Conservation (phyloP, 37 sponge, comb jelly and placozoan species). For the Mnemiopsis leidyi region DNA sequence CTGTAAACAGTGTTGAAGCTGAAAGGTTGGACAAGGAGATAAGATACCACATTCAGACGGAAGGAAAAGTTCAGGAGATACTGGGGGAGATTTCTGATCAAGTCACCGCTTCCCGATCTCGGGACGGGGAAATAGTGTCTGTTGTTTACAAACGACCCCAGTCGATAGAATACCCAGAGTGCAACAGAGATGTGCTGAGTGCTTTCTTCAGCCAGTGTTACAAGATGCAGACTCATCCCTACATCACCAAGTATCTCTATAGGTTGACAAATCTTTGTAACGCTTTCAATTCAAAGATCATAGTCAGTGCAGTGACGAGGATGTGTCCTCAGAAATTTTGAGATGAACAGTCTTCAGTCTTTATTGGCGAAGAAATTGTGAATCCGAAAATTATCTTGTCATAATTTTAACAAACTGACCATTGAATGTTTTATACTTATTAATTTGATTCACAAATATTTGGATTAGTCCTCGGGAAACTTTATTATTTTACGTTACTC, state of each 20-base stretch:
- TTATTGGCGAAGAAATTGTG: too few relatives aligned
- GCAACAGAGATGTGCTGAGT: slow-evolving; percentile 32
- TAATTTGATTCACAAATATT: too few relatives aligned
- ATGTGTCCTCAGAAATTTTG: too few relatives aligned
- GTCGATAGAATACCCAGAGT: not conserved
- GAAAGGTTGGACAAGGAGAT: not conserved
- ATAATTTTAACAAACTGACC: too few relatives aligned
- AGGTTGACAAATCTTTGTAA: not conserved
- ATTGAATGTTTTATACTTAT: too few relatives aligned
- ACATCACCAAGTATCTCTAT: slow-evolving; percentile 37
- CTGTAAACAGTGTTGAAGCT: not conserved
- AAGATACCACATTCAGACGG: not conserved
- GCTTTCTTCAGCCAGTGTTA: not conserved
- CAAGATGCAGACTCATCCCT: slow-evolving; percentile 2
- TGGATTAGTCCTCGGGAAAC: too few relatives aligned
- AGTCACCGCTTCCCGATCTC: not conserved
- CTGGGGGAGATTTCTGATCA: not conserved
- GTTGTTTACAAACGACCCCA: not conserved
- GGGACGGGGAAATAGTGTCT: not conserved
- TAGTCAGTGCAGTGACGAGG: not conserved
- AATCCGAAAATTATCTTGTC: too few relatives aligned
- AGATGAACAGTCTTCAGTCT: too few relatives aligned
- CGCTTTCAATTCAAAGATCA: not conserved
- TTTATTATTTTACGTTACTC: too few relatives aligned
- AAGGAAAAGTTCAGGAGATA: not conserved